A percentile compares a stretch with the other conserved stretches of the same genome.
These are phyloP conservation scores for Aquatica leii DNA, from an alignment of 2,888 invertebrate genomes.

Conservation along the genomic window DNA sequence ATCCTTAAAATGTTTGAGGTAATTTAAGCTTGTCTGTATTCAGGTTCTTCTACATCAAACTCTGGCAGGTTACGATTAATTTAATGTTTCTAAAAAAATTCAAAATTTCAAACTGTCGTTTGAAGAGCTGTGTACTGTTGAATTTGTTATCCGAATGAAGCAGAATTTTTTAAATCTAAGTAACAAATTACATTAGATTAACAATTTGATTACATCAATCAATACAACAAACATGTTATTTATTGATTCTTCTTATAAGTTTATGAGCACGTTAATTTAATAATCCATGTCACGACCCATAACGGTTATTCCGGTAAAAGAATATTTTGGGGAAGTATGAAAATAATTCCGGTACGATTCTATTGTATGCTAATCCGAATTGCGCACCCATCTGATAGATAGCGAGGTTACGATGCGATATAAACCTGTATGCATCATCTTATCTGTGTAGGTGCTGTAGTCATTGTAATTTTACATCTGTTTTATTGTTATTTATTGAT, in stretches of 20 bases:
- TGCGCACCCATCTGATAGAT: conserved; percentile 44
- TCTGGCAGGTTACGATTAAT: no score
- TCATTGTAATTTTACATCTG: conserved; percentile 42
- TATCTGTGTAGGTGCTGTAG: conserved; percentile 41
- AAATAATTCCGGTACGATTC: conserved; percentile 45
- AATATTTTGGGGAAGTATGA: conserved; percentile 45
- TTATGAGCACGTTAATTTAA: neutral
- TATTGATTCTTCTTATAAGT: neutral
- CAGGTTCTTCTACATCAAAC: no score
- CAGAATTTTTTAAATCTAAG: no score
- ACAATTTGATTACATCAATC: neutral
- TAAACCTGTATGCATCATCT: conserved; percentile 41
- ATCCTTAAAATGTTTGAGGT: no score
- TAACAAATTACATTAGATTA: neutral
- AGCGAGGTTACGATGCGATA: conserved; percentile 28
- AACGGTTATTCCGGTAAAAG: conserved; percentile 9
- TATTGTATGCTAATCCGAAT: conserved; percentile 47
- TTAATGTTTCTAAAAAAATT: no score
- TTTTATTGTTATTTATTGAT: conserved; percentile 40
- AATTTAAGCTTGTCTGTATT: no score
- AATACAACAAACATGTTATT: neutral
- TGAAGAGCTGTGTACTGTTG: no score
- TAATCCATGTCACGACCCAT: conserved; percentile 9
- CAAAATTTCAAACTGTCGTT: no score
- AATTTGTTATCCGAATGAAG: no score